Conservation (phyloP, 2,113 vertebrate genomes). For the Phyllostomus hastatus region DNA sequence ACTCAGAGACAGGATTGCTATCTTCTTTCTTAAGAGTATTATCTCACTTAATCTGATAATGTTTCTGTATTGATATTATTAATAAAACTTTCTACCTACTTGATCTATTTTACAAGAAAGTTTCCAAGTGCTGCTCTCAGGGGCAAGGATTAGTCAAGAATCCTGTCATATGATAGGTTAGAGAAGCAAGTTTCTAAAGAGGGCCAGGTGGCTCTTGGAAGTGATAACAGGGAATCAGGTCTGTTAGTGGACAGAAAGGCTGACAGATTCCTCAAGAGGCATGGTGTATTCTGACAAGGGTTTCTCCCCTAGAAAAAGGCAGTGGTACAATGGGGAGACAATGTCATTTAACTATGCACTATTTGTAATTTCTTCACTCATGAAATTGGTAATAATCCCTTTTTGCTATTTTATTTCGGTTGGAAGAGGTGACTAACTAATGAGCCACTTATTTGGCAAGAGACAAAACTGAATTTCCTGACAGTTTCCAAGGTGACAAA, state of each 20-base stretch:
- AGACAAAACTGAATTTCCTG: not conserved
- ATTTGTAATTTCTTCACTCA: not conserved
- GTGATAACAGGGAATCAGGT: not conserved
- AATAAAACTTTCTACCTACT: not conserved
- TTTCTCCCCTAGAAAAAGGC: not conserved
- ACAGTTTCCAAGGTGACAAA: not conserved
- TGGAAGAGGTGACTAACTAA: not conserved
- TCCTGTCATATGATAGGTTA: not conserved
- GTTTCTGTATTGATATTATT: not conserved
- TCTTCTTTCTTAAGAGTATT: not conserved
- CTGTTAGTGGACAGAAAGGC: accelerated
- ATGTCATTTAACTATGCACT: not conserved
- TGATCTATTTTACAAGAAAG: not conserved
- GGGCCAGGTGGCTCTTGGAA: not conserved
- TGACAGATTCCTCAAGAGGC: not conserved
- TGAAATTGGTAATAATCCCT: not conserved
- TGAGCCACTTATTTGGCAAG: not conserved
- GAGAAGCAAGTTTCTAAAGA: not conserved
- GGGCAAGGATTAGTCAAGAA: not conserved
- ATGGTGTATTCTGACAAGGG: not conserved
- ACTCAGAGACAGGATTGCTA: not conserved
- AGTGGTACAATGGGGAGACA: not conserved
- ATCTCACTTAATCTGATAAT: not conserved
- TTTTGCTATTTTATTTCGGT: not conserved
- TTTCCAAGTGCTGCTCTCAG: not conserved